phyloP scores from a whole-genome alignment of 2,888 invertebrate genomes.

The Leptogaster cylindrica region DNA sequence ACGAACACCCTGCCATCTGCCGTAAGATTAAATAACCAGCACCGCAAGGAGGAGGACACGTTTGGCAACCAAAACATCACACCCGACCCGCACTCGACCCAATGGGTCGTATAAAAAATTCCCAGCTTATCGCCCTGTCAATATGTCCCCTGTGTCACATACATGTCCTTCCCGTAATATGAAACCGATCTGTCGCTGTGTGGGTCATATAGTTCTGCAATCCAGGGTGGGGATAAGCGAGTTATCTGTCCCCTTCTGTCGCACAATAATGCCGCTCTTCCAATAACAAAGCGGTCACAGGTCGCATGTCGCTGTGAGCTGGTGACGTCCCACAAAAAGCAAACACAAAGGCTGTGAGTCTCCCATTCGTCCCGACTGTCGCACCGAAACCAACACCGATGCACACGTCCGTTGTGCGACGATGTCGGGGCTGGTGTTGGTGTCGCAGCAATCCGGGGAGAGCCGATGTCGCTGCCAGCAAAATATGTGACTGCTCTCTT shows the following conservation, averaged over 20 bases:
- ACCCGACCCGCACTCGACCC: conserved; percentile 35
- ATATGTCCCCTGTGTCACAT: conserved; percentile 41
- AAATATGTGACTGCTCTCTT: conserved; percentile 38
- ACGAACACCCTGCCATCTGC: conserved; percentile 12
- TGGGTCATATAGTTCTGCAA: conserved; percentile 27
- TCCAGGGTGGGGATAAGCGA: conserved; percentile 35
- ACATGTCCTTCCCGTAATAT: conserved; percentile 38
- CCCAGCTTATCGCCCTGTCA: conserved; percentile 40
- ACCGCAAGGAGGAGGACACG: conserved; percentile 29
- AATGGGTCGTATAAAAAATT: conserved; percentile 14
- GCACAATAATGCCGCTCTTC: conserved; percentile 1
- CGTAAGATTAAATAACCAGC: conserved; percentile 32
- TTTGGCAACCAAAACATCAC: conserved; percentile 31
- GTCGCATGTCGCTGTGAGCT: conserved; percentile 45
- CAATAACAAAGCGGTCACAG: conserved; percentile 42
- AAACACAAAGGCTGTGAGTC: conserved; percentile 43
- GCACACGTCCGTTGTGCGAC: not conserved
- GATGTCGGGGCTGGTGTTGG: not conserved
- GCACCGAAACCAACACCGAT: conserved; percentile 1
- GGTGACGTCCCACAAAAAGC: conserved; percentile 48
- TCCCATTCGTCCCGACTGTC: conserved; percentile 42
- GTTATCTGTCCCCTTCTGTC: conserved; percentile 27
- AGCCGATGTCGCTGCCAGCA: conserved; percentile 27
- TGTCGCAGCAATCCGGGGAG: conserved; percentile 27
- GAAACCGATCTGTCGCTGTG: conserved; percentile 15